Percentiles rank a stretch among this genome's conserved stretches.
These are phyloP conservation scores for Urechis unicinctus DNA, from an alignment of 2,888 invertebrate genomes.

Conservation along the genomic window DNA sequence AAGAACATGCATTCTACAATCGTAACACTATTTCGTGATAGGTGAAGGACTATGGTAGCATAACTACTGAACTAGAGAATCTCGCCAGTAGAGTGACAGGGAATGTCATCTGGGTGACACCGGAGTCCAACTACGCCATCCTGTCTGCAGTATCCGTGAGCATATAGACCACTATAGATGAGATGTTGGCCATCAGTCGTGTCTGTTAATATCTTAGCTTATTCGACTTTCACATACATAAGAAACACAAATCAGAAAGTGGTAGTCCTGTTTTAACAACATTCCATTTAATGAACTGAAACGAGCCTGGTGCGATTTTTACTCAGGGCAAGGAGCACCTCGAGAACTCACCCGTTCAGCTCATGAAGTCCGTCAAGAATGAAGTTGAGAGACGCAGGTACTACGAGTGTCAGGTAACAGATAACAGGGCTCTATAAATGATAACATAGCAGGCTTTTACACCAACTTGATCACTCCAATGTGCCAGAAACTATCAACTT, in stretches of 20 bases:
- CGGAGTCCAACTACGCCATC: constrained; percentile 31
- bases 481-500: too few relatives aligned
- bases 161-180: neutral
- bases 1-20: too few relatives aligned
- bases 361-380: constrained; percentile 45
- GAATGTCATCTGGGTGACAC: constrained; percentile 31
- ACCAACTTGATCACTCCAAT: too few relatives aligned
- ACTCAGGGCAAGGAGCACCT: constrained; percentile 27
- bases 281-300: neutral
- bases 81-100: constrained; percentile 1
- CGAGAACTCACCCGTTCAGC: constrained; percentile 33
- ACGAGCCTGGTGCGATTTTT: too few relatives aligned
- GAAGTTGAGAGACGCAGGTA: constrained; percentile 71
- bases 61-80: constrained; percentile 3
- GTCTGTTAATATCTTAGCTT: too few relatives aligned
- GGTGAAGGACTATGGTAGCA: constrained; percentile 8
- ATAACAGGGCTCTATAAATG: too few relatives aligned
- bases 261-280: too few relatives aligned
- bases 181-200: too few relatives aligned
- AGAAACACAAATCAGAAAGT: neutral
- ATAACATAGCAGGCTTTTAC: too few relatives aligned
- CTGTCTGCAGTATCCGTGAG: constrained; percentile 20
- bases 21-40: too few relatives aligned
- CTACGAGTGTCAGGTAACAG: constrained; percentile 55
- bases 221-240: too few relatives aligned